Conservation (phyloP, 1,140 invertebrate species). For the Drosophila obscura region DNA sequence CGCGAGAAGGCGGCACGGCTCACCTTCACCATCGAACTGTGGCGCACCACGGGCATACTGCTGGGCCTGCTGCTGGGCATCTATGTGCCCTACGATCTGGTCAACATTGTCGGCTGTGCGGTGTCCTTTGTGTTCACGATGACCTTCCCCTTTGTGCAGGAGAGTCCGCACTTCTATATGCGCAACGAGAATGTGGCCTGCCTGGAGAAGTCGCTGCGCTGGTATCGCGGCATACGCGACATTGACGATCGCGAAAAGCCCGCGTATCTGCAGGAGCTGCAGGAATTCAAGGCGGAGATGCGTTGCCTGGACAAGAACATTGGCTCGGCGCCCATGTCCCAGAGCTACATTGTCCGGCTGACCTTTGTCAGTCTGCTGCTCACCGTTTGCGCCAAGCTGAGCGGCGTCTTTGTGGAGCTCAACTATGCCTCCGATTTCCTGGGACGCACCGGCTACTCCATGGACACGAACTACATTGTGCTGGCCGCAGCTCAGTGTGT, state of each 20-base stretch:
- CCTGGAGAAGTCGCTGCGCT: slow-evolving; percentile 85
- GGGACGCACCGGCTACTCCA: slow-evolving; percentile 56
- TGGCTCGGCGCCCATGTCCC: slow-evolving; percentile 37
- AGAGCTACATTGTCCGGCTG: slow-evolving; percentile 59
- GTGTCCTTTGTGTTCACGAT: slow-evolving; percentile 85
- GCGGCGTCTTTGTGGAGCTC: slow-evolving; percentile 65
- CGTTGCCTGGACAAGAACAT: slow-evolving; percentile 24
- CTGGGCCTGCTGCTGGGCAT: slow-evolving; percentile 60
- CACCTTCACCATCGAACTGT: slow-evolving; percentile 68
- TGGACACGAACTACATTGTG: slow-evolving; percentile 54
- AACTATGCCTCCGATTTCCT: slow-evolving; percentile 66
- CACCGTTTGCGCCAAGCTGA: slow-evolving; percentile 66
- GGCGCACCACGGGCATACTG: slow-evolving; percentile 68
- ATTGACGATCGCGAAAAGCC: slow-evolving; percentile 69
- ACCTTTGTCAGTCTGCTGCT: slow-evolving; percentile 57
- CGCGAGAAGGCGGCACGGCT: slow-evolving; percentile 56
- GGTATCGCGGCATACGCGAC: slow-evolving; percentile 83
- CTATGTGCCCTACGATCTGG: slow-evolving; percentile 51
- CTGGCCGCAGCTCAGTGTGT: slow-evolving; percentile 52
- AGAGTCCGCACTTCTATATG: slow-evolving; percentile 86
- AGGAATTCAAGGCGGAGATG: slow-evolving; percentile 58
- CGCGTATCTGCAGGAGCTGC: slow-evolving; percentile 63
- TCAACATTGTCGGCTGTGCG: slow-evolving; percentile 79
- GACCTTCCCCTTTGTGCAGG: slow-evolving; percentile 86
- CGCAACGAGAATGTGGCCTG: slow-evolving; percentile 84